Percentiles rank a stretch among this genome's conserved stretches.
Evolutionary conservation across 1,140 invertebrate genomes (phyloP).

Genomic region (Drosophila kikkawai): DNA sequence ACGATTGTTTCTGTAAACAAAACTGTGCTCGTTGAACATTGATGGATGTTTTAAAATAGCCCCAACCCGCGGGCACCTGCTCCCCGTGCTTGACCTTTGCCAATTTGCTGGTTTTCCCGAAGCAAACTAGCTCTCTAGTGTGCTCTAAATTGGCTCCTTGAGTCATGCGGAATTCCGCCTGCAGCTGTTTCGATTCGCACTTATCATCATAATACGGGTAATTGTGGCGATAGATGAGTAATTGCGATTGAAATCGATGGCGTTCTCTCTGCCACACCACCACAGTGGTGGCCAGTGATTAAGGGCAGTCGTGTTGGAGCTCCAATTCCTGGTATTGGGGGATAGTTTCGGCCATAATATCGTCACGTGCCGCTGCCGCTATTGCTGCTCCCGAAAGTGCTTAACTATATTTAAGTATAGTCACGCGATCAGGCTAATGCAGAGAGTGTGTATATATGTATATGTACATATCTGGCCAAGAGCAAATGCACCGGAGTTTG

Average conservation of each 20-base stretch:
- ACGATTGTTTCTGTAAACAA: constrained; percentile 9
- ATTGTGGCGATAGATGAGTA: constrained; percentile 48
- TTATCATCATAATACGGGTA: constrained; percentile 41
- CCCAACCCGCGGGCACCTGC: background rate
- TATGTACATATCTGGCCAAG: constrained; percentile 28
- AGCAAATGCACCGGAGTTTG: constrained; percentile 42
- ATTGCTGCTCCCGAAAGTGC: constrained; percentile 21
- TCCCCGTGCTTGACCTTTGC: constrained; percentile 30
- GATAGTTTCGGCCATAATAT: constrained; percentile 44
- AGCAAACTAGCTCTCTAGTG: background rate
- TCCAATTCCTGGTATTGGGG: constrained; percentile 28
- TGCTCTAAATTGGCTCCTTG: constrained; percentile 33
- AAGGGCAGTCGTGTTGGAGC: constrained; percentile 29
- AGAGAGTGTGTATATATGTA: background rate
- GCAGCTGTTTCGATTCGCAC: constrained; percentile 45
- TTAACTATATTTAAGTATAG: constrained; percentile 46
- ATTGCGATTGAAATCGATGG: constrained; percentile 41
- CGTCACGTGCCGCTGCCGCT: constrained; percentile 40
- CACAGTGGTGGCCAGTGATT: constrained; percentile 47
- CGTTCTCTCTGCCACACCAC: background rate
- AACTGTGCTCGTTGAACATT: constrained; percentile 5
- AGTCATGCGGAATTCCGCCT: constrained; percentile 25
- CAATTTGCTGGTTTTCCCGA: background rate
- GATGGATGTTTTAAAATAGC: constrained; percentile 15
- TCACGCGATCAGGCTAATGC: constrained; percentile 41